Conservation (phyloP, 2,113 vertebrate genomes). For the Anser cygnoides region DNA sequence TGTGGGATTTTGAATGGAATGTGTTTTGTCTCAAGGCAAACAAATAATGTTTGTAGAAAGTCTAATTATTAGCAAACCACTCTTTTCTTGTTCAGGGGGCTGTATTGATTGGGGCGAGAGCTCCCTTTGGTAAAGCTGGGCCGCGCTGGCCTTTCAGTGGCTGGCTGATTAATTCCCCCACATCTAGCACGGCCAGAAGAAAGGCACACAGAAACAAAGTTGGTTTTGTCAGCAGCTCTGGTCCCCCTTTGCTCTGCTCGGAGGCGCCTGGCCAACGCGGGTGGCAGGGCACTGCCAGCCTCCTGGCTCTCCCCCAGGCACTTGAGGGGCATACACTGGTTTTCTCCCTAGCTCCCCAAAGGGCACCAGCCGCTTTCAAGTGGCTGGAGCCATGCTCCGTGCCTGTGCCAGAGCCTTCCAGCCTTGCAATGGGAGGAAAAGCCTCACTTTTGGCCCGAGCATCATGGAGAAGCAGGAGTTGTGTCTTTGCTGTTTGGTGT, state of each 20-base stretch:
- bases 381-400: neutral
- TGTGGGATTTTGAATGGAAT: neutral
- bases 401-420: neutral
- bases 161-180: neutral
- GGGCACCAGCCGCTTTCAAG: neutral
- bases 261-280: neutral
- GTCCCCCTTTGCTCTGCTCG: neutral
- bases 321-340: neutral
- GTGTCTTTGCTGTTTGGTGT: neutral
- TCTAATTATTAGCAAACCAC: neutral
- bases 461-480: neutral
- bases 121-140: neutral
- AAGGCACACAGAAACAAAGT: neutral
- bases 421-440: neutral
- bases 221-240: neutral
- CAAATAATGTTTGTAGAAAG: slow-evolving; percentile 27
- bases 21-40: slow-evolving; percentile 30
- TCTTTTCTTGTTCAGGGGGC: neutral
- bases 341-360: neutral
- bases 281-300: neutral
- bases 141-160: neutral
- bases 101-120: neutral
- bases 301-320: fast-evolving
- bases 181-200: neutral
- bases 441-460: neutral